Percentiles rank a stretch among this genome's conserved stretches.
Conservation (phyloP, 2,797 vertebrate species). For the Sebastes minor region DNA sequence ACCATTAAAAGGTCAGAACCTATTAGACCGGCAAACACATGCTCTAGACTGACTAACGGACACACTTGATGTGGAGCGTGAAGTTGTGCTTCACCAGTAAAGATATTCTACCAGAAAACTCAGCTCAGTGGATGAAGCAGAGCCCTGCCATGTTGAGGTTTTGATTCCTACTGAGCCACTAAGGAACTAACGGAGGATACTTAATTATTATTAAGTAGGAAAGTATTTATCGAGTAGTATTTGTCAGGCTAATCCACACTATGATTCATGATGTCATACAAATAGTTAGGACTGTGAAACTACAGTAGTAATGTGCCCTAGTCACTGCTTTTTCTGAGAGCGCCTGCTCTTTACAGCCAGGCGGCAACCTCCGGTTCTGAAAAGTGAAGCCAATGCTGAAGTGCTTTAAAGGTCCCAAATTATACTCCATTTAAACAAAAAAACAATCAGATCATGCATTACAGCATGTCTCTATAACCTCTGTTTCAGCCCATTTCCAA, state of each 20-base stretch:
- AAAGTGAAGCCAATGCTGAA: too few species aligned
- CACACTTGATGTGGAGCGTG: slow-evolving; percentile 23
- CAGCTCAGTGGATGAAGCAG: background rate
- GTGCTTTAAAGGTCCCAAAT: too few species aligned
- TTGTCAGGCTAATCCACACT: background rate
- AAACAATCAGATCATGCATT: too few species aligned
- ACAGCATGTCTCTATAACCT: too few species aligned
- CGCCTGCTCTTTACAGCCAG: background rate
- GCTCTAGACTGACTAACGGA: slow-evolving; percentile 24
- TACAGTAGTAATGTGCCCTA: background rate
- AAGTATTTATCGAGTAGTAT: background rate
- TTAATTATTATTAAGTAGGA: background rate
- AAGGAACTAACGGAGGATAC: background rate
- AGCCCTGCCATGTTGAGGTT: background rate
- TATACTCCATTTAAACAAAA: too few species aligned
- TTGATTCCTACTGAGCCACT: slow-evolving; percentile 1
- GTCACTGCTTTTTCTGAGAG: background rate
- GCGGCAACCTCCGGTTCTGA: too few species aligned
- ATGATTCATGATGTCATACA: background rate
- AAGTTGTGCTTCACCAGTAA: slow-evolving; percentile 9
- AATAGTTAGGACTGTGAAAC: background rate
- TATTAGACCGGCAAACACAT: slow-evolving; percentile 40
- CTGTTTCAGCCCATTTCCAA: too few species aligned
- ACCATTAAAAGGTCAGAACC: slow-evolving; percentile 45
- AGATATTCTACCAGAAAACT: background rate